These are phyloP conservation scores for Eulimnadia texana DNA, from an alignment of 1,140 invertebrate genomes.

Conservation along the genomic window DNA sequence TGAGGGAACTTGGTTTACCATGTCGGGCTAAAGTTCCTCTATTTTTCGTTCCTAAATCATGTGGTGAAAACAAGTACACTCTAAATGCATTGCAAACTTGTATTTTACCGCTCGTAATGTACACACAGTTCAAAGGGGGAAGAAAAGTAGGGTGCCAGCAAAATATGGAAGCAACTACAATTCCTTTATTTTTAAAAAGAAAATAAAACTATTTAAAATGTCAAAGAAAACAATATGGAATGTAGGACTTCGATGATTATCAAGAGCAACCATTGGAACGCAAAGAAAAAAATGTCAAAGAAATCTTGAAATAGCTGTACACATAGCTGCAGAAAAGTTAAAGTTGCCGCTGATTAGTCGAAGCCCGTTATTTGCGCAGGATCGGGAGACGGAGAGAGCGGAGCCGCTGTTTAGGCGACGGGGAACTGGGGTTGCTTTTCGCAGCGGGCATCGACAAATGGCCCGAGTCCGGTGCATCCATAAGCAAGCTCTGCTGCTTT, in stretches of 20 bases:
- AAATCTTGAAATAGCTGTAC: neutral
- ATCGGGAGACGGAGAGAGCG: neutral
- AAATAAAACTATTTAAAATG: no score
- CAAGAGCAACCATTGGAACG: no score
- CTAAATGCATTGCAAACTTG: neutral
- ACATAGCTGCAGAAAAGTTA: neutral
- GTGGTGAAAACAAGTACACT: no score
- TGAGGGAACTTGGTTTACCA: neutral
- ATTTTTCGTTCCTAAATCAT: no score
- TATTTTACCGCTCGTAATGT: neutral
- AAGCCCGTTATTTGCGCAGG: neutral
- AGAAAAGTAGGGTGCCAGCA: neutral
- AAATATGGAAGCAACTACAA: neutral
- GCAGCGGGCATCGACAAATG: neutral
- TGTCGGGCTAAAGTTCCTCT: neutral
- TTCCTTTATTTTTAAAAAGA: no score
- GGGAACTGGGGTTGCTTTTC: neutral
- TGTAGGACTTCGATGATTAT: no score
- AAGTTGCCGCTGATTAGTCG: no score
- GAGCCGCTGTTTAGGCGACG: neutral
- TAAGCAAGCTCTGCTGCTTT: conserved; percentile 3
- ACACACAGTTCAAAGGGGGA: neutral
- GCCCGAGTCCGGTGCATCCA: neutral
- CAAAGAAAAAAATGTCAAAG: neutral
- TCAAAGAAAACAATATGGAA: no score